Evolutionary conservation across 1,140 invertebrate genomes (phyloP).

Genomic region (Diplogasteroides magnus): DNA sequence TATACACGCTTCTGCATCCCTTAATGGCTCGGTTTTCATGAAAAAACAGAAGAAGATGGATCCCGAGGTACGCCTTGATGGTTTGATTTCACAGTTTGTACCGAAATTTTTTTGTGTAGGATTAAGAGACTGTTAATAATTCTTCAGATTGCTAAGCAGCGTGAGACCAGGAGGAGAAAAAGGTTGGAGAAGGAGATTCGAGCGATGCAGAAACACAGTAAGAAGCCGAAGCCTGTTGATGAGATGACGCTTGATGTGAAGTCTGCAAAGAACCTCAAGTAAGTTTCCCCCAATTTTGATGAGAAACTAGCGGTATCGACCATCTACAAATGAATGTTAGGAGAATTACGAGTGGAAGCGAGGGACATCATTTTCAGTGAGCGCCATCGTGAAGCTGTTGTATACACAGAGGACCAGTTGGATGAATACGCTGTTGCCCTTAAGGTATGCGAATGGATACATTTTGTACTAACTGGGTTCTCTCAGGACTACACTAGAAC

Average conservation of each 20-base stretch:
- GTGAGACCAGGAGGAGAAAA: conserved; percentile 43
- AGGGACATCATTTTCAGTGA: conserved; percentile 28
- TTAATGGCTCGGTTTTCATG: conserved; percentile 33
- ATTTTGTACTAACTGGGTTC: too few species aligned
- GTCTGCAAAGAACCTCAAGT: conserved; percentile 42
- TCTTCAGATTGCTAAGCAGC: conserved; percentile 41
- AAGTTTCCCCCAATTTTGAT: conserved; percentile 20
- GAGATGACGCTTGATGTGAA: conserved; percentile 48
- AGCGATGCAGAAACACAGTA: conserved; percentile 47
- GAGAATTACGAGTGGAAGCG: background rate
- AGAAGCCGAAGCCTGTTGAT: conserved; percentile 52
- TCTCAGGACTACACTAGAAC: conserved; percentile 34
- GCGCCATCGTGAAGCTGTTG: conserved; percentile 20
- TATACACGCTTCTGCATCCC: conserved; percentile 8
- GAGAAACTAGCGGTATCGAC: conserved; percentile 2
- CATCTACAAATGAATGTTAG: too few species aligned
- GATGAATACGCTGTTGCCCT: conserved; percentile 34
- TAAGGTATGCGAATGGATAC: too few species aligned
- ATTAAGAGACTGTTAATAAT: background rate
- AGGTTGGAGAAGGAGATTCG: conserved; percentile 48
- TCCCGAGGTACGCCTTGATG: conserved; percentile 37
- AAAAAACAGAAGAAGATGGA: conserved; percentile 51
- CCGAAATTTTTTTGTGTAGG: background rate
- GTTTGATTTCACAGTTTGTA: background rate
- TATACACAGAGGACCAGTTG: conserved; percentile 24